Evolutionary conservation across 2,113 vertebrate genomes (phyloP), one percentile per base, ranked within the genome.

Genomic region (Megaceryle maxima): DNA sequence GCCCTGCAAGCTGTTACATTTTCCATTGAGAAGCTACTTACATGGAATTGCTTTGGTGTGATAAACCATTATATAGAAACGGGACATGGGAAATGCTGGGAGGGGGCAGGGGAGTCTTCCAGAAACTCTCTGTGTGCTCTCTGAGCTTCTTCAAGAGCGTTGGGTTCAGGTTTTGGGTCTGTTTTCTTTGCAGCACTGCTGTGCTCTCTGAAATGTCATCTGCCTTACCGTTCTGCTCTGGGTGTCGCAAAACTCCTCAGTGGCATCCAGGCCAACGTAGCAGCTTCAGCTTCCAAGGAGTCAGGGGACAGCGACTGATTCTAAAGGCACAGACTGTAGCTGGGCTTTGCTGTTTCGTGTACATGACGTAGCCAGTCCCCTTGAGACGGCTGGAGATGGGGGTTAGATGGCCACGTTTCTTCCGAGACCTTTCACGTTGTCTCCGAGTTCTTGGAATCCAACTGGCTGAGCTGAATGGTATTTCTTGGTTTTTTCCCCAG

Each of bases 401-500:
- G n/a, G 12, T 55, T 43, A 1, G 12, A 2, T 48, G 2, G 2
- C 33, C 28, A 2, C 5, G 0, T n/a, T 41, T 63, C 21, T 21
- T 41, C 35, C 35, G 13, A 41, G 20, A 41, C 29, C n/a, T 63
- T 48, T 21, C 21, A 5, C 5, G 19, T 10, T 21, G 12, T 21
- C 51, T 48, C 22, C 18, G n/a, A 17, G 11, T 16, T 55, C n/a
- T 70, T 62, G 13, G 44, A 35, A 44, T 35, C 37, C 51, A 29
- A 4, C 26, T 17, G 37, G 26, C 11, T 59, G 41, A 56, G 14
- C 43, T 73, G 69, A 88, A 18, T 9, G 10, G 4, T n/a, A 4
- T 7, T 64, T 88, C 20, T 10, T 51, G 21, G 6, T 48, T 48
- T 63, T 63, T 43, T 95, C 83, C 83, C 64, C 98, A 98, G 99